Conservation (phyloP, 2,888 invertebrate species). For the Thyatira batis region DNA sequence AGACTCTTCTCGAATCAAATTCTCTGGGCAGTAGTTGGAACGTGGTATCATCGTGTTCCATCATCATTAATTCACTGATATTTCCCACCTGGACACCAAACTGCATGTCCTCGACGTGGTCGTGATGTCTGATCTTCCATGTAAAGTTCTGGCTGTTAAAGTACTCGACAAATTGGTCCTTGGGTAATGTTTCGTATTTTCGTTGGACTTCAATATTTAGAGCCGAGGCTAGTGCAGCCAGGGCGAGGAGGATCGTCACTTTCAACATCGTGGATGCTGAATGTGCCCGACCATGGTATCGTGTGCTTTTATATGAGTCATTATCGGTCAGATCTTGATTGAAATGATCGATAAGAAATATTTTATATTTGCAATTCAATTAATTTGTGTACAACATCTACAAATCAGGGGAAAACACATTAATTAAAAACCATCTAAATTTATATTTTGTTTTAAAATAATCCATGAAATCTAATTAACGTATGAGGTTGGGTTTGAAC, state of each 20-base stretch:
- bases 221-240: not conserved
- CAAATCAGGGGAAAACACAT: no score
- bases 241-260: not conserved
- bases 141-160: not conserved
- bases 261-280: not conserved
- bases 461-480: no score
- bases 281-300: not conserved
- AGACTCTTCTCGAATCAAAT: conserved; percentile 89
- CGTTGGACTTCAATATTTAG: not conserved
- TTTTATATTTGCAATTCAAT: no score
- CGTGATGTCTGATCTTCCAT: not conserved
- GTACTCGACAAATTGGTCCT: not conserved
- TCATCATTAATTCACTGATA: not conserved
- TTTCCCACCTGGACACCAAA: not conserved
- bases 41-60: not conserved
- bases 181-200: not conserved
- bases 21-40: conserved; percentile 80
- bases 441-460: no score
- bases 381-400: no score
- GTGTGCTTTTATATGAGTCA: not conserved
- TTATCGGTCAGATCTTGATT: no score
- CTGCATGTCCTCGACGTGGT: not conserved
- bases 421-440: no score
- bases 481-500: no score
- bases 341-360: no score